phyloP scores from a whole-genome alignment of 37 sponge, comb jelly and placozoan genomes.

The Cladorhizidae sp. region DNA sequence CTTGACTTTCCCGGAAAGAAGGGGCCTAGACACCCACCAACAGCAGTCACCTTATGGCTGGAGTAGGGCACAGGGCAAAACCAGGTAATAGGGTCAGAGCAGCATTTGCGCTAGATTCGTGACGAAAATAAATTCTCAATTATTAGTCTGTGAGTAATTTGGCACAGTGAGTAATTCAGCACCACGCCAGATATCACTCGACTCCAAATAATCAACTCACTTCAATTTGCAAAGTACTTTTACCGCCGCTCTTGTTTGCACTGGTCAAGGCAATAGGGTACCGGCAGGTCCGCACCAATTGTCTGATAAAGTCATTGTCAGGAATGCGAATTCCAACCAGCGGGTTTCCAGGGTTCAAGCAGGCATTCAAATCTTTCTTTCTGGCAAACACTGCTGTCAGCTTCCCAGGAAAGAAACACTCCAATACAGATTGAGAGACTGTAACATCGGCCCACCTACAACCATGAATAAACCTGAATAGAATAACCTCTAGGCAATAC shows the following conservation, averaged over 20 bases:
- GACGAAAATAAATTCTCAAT: too few relatives aligned
- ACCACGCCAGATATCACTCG: too few relatives aligned
- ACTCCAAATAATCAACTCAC: not conserved
- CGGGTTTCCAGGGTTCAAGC: constrained; percentile 73
- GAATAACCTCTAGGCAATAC: too few relatives aligned
- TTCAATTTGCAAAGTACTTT: constrained; percentile 46
- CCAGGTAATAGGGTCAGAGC: not conserved
- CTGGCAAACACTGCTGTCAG: constrained; percentile 87
- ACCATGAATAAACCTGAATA: too few relatives aligned
- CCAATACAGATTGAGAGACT: constrained; percentile 42
- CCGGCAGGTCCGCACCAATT: constrained; percentile 63
- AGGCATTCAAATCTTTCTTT: constrained; percentile 67
- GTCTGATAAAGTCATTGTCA: constrained; percentile 54
- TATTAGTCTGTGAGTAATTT: too few relatives aligned
- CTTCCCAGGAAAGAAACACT: constrained; percentile 86
- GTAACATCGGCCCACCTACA: constrained; percentile 70
- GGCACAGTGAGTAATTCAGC: too few relatives aligned
- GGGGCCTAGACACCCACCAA: too few relatives aligned
- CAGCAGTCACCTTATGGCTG: too few relatives aligned
- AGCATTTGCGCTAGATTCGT: too few relatives aligned
- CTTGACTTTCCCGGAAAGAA: too few relatives aligned
- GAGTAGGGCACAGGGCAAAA: too few relatives aligned
- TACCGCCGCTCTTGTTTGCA: constrained; percentile 80
- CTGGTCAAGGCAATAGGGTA: constrained; percentile 94
- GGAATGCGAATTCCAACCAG: constrained; percentile 92